phyloP scores from a whole-genome alignment of 2,888 invertebrate genomes.

The Orgyia antiqua region DNA sequence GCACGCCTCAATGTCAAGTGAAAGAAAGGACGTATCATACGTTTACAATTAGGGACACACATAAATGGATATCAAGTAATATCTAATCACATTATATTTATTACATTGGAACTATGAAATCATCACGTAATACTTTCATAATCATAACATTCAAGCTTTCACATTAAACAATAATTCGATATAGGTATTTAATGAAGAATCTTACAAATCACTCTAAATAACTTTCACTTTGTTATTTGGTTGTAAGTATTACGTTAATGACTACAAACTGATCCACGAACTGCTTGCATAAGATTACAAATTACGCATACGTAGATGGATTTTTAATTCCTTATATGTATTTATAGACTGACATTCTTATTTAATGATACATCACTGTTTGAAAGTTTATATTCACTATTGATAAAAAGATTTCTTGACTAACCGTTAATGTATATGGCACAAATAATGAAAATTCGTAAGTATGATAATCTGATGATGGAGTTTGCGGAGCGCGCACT shows the following conservation, averaged over 20 bases:
- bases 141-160: conserved; percentile 12
- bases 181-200: too few species aligned
- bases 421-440: conserved; percentile 65
- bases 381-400: conserved; percentile 2
- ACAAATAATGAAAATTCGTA: conserved; percentile 62
- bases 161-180: conserved; percentile 20
- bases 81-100: too few species aligned
- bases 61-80: too few species aligned
- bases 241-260: conserved; percentile 59
- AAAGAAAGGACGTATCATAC: conserved; percentile 52
- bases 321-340: conserved; percentile 24
- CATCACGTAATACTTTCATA: conserved; percentile 2
- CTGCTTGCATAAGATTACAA: conserved; percentile 64
- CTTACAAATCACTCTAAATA: conserved; percentile 32
- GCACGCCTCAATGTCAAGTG: conserved; percentile 68
- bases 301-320: conserved; percentile 30
- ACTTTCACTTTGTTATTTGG: conserved; percentile 57
- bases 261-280: conserved; percentile 42
- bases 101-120: conserved; percentile 3
- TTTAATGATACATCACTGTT: conserved; percentile 9
- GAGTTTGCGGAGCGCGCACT: conserved; percentile 37
- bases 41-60: too few species aligned
- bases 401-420: conserved; percentile 29
- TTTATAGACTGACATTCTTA: conserved; percentile 9
- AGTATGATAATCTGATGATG: conserved; percentile 47